These are phyloP conservation scores for Polyodon spathula DNA, from an alignment of 2,113 vertebrate species.

Conservation along the genomic window DNA sequence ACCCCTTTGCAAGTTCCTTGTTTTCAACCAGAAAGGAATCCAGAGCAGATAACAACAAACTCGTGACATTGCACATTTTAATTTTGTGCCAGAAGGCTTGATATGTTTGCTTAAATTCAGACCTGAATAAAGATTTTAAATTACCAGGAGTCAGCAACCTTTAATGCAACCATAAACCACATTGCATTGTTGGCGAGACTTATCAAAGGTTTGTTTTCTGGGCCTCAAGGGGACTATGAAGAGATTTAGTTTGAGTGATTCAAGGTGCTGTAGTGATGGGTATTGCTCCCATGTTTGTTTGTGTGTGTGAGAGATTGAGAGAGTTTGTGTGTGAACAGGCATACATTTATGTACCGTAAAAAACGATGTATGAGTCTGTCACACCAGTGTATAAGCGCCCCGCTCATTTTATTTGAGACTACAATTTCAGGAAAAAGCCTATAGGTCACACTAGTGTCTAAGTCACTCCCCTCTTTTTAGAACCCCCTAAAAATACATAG, in stretches of 20 bases:
- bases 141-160: background rate
- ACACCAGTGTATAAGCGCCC: too few relatives aligned
- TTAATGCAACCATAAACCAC: background rate
- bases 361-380: too few relatives aligned
- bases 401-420: too few relatives aligned
- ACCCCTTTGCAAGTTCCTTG: constrained; percentile 1
- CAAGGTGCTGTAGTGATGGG: background rate
- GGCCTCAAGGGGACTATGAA: background rate
- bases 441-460: too few relatives aligned
- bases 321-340: too few relatives aligned
- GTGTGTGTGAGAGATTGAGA: too few relatives aligned
- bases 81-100: background rate
- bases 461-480: too few relatives aligned
- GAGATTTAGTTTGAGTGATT: background rate
- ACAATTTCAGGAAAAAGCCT: too few relatives aligned
- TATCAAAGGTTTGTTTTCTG: background rate
- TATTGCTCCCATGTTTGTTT: background rate
- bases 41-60: background rate
- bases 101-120: too few relatives aligned
- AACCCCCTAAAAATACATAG: too few relatives aligned
- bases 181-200: background rate
- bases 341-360: too few relatives aligned
- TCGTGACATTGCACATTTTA: background rate
- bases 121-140: background rate
- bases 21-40: constrained; percentile 2